Base-by-base conservation (phyloP, 2,113 vertebrate genomes). In the Ivindomyrus marchei region DNA sequence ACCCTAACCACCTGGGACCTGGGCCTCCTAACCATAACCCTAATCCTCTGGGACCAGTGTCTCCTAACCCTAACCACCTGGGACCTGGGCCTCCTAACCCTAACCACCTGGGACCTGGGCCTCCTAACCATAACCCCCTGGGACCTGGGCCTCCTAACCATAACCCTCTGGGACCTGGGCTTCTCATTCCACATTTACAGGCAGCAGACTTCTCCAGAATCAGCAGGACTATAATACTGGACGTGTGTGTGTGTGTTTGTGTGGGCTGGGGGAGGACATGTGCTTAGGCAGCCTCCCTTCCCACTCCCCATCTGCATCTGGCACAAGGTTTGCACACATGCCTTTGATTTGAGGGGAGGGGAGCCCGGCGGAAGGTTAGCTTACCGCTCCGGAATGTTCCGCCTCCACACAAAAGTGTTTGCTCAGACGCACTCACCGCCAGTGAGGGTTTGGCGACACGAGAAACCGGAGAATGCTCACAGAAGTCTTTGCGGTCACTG, bases 311-410 rank as follows among this genome's bases (percentile, higher is more conserved):
- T 17, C n/a, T 87, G 50, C 85, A 87, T 87, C 85, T 53, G 85
- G 85, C 85, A 27, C n/a, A 2, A 36, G 85, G 31, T 50, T 31
- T 49, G 13, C 49, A 52, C 85, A 53, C 85, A 52, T 53, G 85
- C 49, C 85, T 87, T 87, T 87, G 85, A 87, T 52, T 87, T 87
- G n/a, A n/a, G 47, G 85, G 85, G 85, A 52, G 85, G 85, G 85
- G 83, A 50, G 21, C 46, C n/a, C 9, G 46, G 11, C 27, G 31
- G 49, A 36, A 17, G 49, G 85, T 87, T 87, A 87, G 36, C 85
- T 87, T 87, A 87, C 85, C 47, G 85, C 85, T 87, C 85, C 85
- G 85, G 85, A 87, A 87, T 87, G 85, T 87, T 53, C 49, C 31
- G 47, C 85, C 47, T n/a, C 47, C 49, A n/a, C 47, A 47, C 39